A percentile compares a stretch with the other conserved stretches of the same genome.
These are phyloP conservation scores for Malthinus flaveolus DNA, from an alignment of 2,888 invertebrate genomes.

Conservation along the genomic window DNA sequence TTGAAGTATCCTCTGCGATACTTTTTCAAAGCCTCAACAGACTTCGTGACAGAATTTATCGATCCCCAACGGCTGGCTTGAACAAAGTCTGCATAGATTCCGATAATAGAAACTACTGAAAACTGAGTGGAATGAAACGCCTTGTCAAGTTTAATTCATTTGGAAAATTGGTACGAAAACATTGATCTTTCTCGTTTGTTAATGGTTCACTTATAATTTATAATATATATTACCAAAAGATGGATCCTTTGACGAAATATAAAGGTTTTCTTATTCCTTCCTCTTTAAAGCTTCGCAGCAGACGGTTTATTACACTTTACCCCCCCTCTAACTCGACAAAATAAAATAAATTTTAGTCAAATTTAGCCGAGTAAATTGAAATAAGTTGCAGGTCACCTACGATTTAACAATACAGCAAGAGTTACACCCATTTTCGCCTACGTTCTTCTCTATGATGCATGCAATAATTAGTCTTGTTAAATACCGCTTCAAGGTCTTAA, in stretches of 20 bases:
- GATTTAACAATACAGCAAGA: slow-evolving; percentile 16
- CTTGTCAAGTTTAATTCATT: not conserved
- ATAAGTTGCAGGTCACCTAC: slow-evolving; percentile 20
- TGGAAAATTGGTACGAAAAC: slow-evolving; percentile 3
- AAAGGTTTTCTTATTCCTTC: no score
- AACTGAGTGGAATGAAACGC: no score
- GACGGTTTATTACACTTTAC: not conserved
- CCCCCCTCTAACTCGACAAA: not conserved
- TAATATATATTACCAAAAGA: not conserved
- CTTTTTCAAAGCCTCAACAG: no score
- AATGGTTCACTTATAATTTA: not conserved
- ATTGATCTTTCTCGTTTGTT: not conserved
- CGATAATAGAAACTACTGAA: no score
- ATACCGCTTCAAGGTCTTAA: slow-evolving; percentile 19
- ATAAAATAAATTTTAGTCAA: not conserved
- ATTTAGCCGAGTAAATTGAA: not conserved
- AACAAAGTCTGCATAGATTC: no score
- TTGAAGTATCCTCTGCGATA: no score
- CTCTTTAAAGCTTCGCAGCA: no score
- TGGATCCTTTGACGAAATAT: no score
- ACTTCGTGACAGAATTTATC: no score
- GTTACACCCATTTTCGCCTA: slow-evolving; percentile 22
- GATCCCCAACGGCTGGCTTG: no score
- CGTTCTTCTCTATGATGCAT: slow-evolving; percentile 18
- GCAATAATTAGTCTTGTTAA: slow-evolving; percentile 12